phyloP scores from a whole-genome alignment of 2,888 invertebrate species.

The Nephrotoma appendiculata region DNA sequence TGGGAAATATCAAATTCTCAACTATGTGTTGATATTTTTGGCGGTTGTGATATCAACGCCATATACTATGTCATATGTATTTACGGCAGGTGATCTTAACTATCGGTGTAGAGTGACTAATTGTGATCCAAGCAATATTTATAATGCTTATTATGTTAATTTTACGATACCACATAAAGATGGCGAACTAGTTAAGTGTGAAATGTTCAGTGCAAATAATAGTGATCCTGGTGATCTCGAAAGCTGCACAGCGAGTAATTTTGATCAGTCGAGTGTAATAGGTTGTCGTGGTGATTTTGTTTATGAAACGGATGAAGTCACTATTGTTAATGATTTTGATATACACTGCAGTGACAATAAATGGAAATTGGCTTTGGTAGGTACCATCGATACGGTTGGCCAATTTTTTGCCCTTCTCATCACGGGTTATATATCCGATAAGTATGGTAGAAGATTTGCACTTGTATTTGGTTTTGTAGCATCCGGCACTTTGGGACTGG shows the following conservation, averaged over 20 bases:
- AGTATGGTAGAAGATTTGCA: constrained; percentile 29
- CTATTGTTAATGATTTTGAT: constrained; percentile 35
- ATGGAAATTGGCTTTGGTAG: constrained; percentile 50
- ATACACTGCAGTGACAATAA: background rate
- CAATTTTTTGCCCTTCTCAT: constrained; percentile 48
- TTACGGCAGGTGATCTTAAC: constrained; percentile 39
- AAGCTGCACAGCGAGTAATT: background rate
- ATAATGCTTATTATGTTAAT: background rate
- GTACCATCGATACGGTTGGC: constrained; percentile 48
- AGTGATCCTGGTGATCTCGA: no score
- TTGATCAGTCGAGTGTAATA: constrained; percentile 8
- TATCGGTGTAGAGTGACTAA: constrained; percentile 34
- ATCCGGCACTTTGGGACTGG: constrained; percentile 24
- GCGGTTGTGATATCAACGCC: constrained; percentile 38
- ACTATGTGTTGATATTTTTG: constrained; percentile 26
- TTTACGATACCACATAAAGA: background rate
- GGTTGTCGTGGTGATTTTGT: constrained; percentile 30
- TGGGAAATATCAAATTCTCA: constrained; percentile 22
- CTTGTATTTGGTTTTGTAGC: constrained; percentile 23
- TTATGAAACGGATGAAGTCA: constrained; percentile 33
- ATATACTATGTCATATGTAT: constrained; percentile 41
- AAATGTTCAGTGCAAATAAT: background rate
- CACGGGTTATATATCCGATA: constrained; percentile 33
- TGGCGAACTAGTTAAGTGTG: background rate
- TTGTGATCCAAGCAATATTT: background rate